Evolutionary conservation across 2,797 vertebrate species (phyloP), one percentile per base, ranked within the genome.

Genomic region (Falco biarmicus): DNA sequence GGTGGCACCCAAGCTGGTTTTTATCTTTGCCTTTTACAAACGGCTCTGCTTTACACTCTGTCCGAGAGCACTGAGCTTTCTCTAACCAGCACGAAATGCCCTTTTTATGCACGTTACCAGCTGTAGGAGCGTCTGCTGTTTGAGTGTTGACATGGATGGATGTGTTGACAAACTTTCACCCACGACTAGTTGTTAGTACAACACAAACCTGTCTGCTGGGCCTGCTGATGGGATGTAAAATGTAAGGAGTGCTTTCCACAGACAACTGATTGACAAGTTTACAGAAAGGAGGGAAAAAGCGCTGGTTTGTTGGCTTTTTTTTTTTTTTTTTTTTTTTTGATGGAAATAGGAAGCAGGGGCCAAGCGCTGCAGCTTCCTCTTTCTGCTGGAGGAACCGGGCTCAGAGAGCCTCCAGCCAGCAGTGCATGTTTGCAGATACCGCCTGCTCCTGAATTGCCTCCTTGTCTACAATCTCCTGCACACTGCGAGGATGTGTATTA

Each of bases 61-160:
- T 14, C 69, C 3, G 2, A 43, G 79, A 61, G 24, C 71, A 7
- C 41, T 9, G 34, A 50, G 65, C 41, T 51, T n/a, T 24, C 81
- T 15, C 26, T 10, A 71, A 15, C 47, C 83, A 57, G 32, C 47
- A 65, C 5, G 1, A 34, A 66, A 41, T 14, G 37, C 37, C 83
- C 66, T 37, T 29, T 41, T 37, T 2, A 9, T 4, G 26, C 20
- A 2, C 24, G 0, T 17, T 41, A 15, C 45, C 32, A 29, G 48
- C 87, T 68, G 56, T 2, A 29, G 74, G 54, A 73, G 37, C 13
- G 0, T 32, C 68, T 64, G 51, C 78, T 29, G 56, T 22, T 48
- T 19, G 48, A 47, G 51, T 8, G 79, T 16, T 60, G 84, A 31
- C 56, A 13, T 2, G 47, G 74, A 64, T 3, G 43, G 74, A 57